Base-by-base conservation (phyloP, 2,888 invertebrate genomes). In the Ashinkailepas kermadecensis region DNA sequence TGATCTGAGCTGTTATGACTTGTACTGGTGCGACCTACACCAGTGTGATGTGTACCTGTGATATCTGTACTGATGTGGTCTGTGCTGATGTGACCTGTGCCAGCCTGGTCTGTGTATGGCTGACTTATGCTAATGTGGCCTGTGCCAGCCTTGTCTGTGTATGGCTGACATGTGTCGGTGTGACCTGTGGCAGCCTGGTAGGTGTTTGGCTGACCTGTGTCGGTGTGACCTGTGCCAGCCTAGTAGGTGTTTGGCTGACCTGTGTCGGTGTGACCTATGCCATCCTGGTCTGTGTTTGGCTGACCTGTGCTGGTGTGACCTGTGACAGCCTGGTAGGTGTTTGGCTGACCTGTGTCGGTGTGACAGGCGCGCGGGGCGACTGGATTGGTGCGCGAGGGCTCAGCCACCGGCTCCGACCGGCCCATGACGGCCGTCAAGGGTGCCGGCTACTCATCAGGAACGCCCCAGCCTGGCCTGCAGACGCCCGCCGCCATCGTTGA, bases 371-470 rank as follows among this genome's bases (percentile, higher is more conserved):
- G 25, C 82, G 82, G 10, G 82, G 82, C 21, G 82, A 82, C 13
- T 82, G 84, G 39, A 80, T 85, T 80, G 86, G 85, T 80, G 86
- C 86, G 18, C 67, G 83, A 78, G 59, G 84, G 81, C 74, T 39
- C 54, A 7, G 54, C 54, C 39, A 70, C 70, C 21, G 74, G 39
- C 58, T n/a, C n/a, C 25, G 89, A 88, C 54, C 86, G 99, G 82
- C 99, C 99, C 0, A 97, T 99, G 91, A 99, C 99, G 7, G 98
- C 99, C 3, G 95, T 99, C 67, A 91, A 96, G 82, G 98, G 96
- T 13, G 98, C 96, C 57, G 99, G 99, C 0, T 99, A 96, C 87
- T 95, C 95, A 9, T 95, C 96, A 3, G 67, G 83, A 11, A 10
- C 39, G 13, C 12, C 4, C 18, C 12, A n/a, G 23, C 56, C 78